Evolutionary conservation across 2,113 vertebrate genomes (phyloP).

Genomic region (Psilopsiagon aymara): DNA sequence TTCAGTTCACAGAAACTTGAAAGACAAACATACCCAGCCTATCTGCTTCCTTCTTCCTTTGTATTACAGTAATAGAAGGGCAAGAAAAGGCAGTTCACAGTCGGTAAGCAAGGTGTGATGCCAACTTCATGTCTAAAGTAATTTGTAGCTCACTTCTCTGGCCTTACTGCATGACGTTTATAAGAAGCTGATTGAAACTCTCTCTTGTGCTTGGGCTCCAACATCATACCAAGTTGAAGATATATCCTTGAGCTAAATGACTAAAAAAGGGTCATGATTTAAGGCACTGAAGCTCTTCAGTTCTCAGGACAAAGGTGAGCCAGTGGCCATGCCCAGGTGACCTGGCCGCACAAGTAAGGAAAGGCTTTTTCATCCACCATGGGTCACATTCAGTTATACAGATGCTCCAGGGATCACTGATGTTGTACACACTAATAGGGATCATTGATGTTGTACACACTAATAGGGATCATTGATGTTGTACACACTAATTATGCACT

Average conservation of each 20-base stretch:
- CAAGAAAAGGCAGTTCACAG: neutral
- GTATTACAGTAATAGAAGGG: neutral
- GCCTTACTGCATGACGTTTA: neutral
- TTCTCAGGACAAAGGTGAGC: neutral
- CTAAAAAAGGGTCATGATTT: neutral
- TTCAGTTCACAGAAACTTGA: neutral
- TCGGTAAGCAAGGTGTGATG: neutral
- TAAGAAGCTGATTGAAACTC: neutral
- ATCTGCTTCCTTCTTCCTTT: neutral
- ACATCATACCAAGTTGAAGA: neutral
- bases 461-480: neutral
- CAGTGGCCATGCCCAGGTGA: accelerated
- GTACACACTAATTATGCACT: neutral
- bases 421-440: neutral
- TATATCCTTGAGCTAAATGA: neutral
- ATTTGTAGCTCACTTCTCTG: neutral
- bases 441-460: neutral
- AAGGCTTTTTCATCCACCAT: neutral
- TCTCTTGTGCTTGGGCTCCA: neutral
- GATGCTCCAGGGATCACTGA: neutral
- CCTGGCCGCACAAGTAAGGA: neutral
- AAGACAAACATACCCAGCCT: neutral
- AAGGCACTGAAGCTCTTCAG: neutral
- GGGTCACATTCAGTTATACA: neutral
- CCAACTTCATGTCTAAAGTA: neutral